Conservation (phyloP, 2,113 vertebrate species). For the Aplodontia rufa region DNA sequence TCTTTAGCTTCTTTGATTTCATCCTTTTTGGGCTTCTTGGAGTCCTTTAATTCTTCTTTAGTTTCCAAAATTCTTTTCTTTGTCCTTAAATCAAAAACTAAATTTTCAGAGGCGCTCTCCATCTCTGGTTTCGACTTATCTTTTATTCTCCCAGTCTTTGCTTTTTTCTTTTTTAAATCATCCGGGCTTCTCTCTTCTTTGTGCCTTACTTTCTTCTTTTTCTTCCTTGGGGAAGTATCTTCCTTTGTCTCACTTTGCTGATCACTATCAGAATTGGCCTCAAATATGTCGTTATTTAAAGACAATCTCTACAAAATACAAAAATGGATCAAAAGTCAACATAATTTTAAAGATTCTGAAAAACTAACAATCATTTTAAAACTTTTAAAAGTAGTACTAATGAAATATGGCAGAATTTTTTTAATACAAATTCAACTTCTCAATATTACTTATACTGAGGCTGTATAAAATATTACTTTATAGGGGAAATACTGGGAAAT, state of each 20-base stretch:
- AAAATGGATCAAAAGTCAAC: background rate
- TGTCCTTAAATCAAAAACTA: conserved; percentile 82
- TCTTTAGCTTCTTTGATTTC: conserved; percentile 89
- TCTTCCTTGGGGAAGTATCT: conserved; percentile 89
- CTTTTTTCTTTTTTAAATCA: conserved; percentile 87
- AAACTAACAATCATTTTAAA: conserved; percentile 9
- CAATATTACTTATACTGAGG: background rate
- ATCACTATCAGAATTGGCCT: conserved; percentile 93
- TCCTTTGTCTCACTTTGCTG: conserved; percentile 87
- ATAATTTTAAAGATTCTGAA: background rate
- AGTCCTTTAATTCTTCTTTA: conserved; percentile 89
- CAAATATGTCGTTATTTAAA: conserved; percentile 92
- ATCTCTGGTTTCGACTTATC: conserved; percentile 88
- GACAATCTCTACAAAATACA: conserved; percentile 87
- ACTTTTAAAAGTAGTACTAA: background rate
- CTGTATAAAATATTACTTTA: background rate
- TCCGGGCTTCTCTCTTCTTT: conserved; percentile 81
- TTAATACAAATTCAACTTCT: conserved; percentile 17
- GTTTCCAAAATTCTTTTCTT: conserved; percentile 87
- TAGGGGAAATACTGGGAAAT: too few relatives aligned
- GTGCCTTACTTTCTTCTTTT: conserved; percentile 85
- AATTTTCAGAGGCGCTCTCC: conserved; percentile 83
- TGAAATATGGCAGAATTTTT: background rate
- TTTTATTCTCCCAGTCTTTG: conserved; percentile 88
- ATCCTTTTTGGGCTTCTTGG: conserved; percentile 93